Evolutionary conservation across 2,113 vertebrate species (phyloP), one percentile per base, ranked within the genome.

Genomic region (Otocyon megalotis): DNA sequence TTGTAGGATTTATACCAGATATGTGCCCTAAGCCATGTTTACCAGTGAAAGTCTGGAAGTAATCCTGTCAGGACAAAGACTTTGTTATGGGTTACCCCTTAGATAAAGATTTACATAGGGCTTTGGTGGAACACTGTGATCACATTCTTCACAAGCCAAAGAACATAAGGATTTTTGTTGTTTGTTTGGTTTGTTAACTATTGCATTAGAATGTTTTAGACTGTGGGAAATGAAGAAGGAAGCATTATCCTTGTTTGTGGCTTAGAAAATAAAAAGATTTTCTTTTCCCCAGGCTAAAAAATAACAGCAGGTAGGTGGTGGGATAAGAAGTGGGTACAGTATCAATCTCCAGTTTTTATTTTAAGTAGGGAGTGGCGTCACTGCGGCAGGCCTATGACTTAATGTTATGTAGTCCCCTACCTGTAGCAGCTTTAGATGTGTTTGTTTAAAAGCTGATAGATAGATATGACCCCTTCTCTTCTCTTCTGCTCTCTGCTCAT

Each of bases 371-470:
- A 82, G 19, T 7, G 32, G 28, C 2, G 67, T 13, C 0, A 62
- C 15, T 50, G 71, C 16, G 11, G 63, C n/a, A 28, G n/a, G 43
- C 35, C 24, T 0, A 0, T 83, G 26, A 58, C 32, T 92, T 15
- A 0, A 7, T 43, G 5, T 86, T 93, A 6, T 26, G 67, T 2
- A 1, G 14, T 67, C 16, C 0, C 8, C 10, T 90, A 93, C 65
- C 69, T 30, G 13, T 17, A 81, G 65, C n/a, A 67, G 53, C 69
- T 88, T n/a, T n/a, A n/a, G 58, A 37, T 1, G 7, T 10, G 50
- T 89, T 97, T 93, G 13, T 90, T 77, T 91, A 76, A 96, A 96
- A 9, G 43, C n/a, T 95, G 65, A 90, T 54, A 56, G 80, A 88
- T 67, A 88, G 79, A 8, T 88, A 1, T 76, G 86, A 90, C 54